These are phyloP conservation scores for Siderastrea siderea DNA, from an alignment of 92 coral and sea anemone species.

Conservation along the genomic window DNA sequence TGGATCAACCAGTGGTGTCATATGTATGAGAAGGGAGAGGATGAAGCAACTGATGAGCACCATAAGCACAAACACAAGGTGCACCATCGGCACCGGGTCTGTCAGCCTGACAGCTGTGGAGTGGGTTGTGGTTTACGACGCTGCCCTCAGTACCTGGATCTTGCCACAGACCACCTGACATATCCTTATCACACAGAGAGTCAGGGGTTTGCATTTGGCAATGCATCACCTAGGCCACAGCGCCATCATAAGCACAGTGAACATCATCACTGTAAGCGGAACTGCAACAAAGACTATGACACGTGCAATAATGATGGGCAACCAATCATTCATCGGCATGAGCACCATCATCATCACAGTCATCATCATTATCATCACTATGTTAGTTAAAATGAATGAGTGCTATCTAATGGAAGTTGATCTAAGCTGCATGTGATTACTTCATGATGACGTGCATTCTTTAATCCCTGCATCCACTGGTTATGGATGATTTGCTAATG, in stretches of 20 bases:
- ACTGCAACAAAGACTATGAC: constrained; percentile 70
- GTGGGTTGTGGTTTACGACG: constrained; percentile 64
- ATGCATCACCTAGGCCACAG: constrained; percentile 82
- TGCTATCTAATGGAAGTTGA: not conserved
- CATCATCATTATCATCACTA: constrained; percentile 99
- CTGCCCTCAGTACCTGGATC: constrained; percentile 88
- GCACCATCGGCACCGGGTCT: constrained; percentile 75
- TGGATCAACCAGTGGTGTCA: constrained; percentile 82
- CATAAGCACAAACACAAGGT: constrained; percentile 76
- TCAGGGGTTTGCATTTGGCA: constrained; percentile 73
- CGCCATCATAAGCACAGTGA: constrained; percentile 72
- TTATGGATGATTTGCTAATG: too few species aligned
- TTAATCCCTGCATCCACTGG: too few species aligned
- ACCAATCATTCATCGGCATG: constrained; percentile 83
- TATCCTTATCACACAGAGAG: constrained; percentile 90
- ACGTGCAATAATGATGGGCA: constrained; percentile 69
- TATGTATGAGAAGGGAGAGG: constrained; percentile 60
- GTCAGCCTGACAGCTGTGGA: constrained; percentile 65
- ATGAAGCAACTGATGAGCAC: constrained; percentile 55
- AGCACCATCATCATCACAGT: constrained; percentile 93
- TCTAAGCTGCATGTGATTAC: not conserved
- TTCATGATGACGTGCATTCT: not conserved
- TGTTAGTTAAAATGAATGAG: constrained; percentile 42
- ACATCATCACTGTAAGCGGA: constrained; percentile 62
- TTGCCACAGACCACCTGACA: constrained; percentile 90